Evolutionary conservation across 2,888 invertebrate genomes (phyloP).

Genomic region (Drosophila eohydei): DNA sequence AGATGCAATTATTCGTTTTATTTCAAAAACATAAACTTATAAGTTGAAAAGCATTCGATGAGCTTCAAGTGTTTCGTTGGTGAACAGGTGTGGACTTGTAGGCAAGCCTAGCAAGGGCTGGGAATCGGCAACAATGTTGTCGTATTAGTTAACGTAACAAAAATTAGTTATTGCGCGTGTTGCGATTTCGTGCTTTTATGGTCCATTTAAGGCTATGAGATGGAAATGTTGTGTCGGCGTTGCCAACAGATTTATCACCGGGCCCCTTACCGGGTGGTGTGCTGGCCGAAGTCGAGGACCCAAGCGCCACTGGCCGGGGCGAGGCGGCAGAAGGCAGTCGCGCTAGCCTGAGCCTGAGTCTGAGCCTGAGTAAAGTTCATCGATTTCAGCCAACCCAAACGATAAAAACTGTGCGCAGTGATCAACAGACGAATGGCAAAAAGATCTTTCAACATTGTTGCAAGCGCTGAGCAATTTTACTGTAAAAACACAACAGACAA

Average conservation of each 20-base stretch:
- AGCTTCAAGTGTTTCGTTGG: not conserved
- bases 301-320: slow-evolving; percentile 12
- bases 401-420: slow-evolving; percentile 73
- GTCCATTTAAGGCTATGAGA: slow-evolving; percentile 80
- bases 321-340: not conserved
- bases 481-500: slow-evolving; percentile 45
- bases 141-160: slow-evolving; percentile 80
- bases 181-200: slow-evolving; percentile 77
- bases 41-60: slow-evolving; percentile 11
- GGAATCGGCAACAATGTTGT: slow-evolving; percentile 69
- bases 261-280: slow-evolving; percentile 43
- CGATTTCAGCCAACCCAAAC: slow-evolving; percentile 75
- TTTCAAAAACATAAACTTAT: not conserved
- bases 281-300: not conserved
- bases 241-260: slow-evolving; percentile 82
- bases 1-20: not conserved
- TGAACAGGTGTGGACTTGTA: not conserved
- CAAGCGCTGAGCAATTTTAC: slow-evolving; percentile 59
- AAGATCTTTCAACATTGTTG: slow-evolving; percentile 69
- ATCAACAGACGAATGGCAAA: slow-evolving; percentile 58
- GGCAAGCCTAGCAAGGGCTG: slow-evolving; percentile 6
- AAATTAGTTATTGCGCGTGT: slow-evolving; percentile 81
- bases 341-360: slow-evolving; percentile 42
- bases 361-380: slow-evolving; percentile 73
- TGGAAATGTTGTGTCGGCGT: slow-evolving; percentile 78